phyloP scores from a whole-genome alignment of 2,888 invertebrate genomes.

The Pheosia gnoma region DNA sequence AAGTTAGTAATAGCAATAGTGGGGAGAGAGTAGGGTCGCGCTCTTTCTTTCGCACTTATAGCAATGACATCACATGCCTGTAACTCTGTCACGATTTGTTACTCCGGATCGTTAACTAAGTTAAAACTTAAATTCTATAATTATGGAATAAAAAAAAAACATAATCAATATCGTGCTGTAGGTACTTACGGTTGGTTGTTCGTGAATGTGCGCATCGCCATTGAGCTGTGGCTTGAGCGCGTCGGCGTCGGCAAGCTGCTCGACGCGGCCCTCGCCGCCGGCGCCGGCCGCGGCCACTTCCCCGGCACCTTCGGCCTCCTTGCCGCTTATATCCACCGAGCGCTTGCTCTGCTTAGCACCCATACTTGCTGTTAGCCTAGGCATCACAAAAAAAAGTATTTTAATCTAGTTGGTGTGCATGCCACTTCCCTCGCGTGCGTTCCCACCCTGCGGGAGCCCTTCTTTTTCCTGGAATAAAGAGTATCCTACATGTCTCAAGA shows the following conservation, averaged over 20 bases:
- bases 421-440: neutral
- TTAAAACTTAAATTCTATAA: too few species aligned
- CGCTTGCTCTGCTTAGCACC: conserved; percentile 94
- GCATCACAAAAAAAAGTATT: conserved; percentile 7
- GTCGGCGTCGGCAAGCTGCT: conserved; percentile 90
- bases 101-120: too few species aligned
- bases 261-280: conserved; percentile 87
- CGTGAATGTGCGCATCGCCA: conserved; percentile 87
- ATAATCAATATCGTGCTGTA: too few species aligned
- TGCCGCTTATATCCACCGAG: conserved; percentile 93
- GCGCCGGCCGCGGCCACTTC: conserved; percentile 85
- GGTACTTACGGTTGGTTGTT: conserved; percentile 49
- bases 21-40: too few species aligned
- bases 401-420: neutral
- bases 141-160: too few species aligned
- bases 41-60: too few species aligned
- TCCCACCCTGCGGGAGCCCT: too few species aligned
- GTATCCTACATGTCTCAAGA: too few species aligned
- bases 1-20: too few species aligned
- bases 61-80: too few species aligned
- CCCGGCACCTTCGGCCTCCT: conserved; percentile 85
- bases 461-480: too few species aligned
- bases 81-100: too few species aligned
- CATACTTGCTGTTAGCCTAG: conserved; percentile 83
- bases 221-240: conserved; percentile 89